Percentiles rank a stretch among this genome's conserved stretches.
phyloP scores from a whole-genome alignment of 2,888 invertebrate genomes.

The Laspeyria flexula region DNA sequence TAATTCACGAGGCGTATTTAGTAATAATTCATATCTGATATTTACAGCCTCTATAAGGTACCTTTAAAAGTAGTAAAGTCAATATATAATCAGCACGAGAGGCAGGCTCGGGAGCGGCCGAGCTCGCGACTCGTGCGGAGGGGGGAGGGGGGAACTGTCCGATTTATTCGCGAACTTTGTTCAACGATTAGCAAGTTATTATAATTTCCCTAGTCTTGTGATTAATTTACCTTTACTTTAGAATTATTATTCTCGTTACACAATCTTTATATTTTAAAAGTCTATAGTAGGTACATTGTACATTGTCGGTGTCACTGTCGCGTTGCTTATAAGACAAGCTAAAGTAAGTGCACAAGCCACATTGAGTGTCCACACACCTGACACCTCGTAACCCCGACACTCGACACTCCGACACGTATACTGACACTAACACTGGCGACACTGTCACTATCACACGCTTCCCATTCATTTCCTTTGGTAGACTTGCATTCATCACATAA shows the following conservation, averaged over 20 bases:
- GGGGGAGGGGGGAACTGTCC: background rate
- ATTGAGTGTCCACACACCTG: background rate
- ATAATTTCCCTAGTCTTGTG: slow-evolving; percentile 1
- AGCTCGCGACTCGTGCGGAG: background rate
- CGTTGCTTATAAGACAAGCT: no score
- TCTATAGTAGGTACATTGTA: no score
- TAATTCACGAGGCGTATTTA: background rate
- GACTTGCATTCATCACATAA: background rate
- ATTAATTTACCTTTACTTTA: background rate
- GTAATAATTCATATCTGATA: background rate
- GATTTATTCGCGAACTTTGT: slow-evolving; percentile 9
- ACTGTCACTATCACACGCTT: background rate
- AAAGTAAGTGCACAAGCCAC: no score
- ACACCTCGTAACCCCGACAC: background rate
- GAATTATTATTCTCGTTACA: no score
- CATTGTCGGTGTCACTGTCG: no score
- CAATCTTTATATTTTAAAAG: no score
- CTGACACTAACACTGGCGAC: background rate
- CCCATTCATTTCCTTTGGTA: background rate
- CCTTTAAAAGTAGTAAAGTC: background rate
- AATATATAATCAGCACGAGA: no score
- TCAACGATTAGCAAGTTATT: slow-evolving; percentile 9
- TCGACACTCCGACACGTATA: background rate
- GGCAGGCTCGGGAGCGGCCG: no score
- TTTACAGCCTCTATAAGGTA: background rate